Evolutionary conservation across 2,888 invertebrate genomes (phyloP).

Genomic region (Drosophila algonquin): DNA sequence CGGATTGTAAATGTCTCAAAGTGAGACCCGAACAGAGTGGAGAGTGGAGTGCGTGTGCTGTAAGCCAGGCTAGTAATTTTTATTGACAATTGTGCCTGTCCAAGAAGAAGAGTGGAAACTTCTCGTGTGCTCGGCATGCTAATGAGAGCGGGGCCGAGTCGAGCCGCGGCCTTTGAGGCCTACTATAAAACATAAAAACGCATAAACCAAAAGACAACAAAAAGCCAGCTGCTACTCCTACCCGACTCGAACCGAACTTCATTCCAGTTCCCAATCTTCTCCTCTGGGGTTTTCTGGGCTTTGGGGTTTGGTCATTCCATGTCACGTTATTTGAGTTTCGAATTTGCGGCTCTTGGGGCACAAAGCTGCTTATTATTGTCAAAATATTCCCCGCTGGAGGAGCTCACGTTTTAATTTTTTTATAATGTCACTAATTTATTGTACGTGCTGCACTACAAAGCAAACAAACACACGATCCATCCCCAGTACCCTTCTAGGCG

Average conservation of each 20-base stretch:
- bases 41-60: constrained; percentile 60
- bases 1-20: constrained; percentile 55
- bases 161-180: constrained; percentile 9
- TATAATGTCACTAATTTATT: constrained; percentile 77
- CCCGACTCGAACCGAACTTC: constrained; percentile 5
- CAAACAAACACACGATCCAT: constrained; percentile 39
- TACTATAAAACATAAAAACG: constrained; percentile 61
- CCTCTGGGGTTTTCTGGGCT: background rate
- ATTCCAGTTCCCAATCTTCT: background rate
- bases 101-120: constrained; percentile 44
- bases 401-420: constrained; percentile 75
- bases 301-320: constrained; percentile 14
- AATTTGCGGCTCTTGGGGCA: constrained; percentile 54
- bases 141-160: constrained; percentile 52
- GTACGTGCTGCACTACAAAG: constrained; percentile 76
- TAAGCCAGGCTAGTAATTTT: constrained; percentile 50
- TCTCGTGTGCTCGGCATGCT: constrained; percentile 73
- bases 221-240: constrained; percentile 42
- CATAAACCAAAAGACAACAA: constrained; percentile 40
- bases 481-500: constrained; percentile 38
- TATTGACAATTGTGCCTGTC: constrained; percentile 70
- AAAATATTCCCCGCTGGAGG: constrained; percentile 52
- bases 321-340: constrained; percentile 71
- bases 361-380: constrained; percentile 61
- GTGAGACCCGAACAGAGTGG: constrained; percentile 13